These are phyloP conservation scores for Acleris laterana DNA, from an alignment of 2,888 invertebrate species.

Conservation along the genomic window DNA sequence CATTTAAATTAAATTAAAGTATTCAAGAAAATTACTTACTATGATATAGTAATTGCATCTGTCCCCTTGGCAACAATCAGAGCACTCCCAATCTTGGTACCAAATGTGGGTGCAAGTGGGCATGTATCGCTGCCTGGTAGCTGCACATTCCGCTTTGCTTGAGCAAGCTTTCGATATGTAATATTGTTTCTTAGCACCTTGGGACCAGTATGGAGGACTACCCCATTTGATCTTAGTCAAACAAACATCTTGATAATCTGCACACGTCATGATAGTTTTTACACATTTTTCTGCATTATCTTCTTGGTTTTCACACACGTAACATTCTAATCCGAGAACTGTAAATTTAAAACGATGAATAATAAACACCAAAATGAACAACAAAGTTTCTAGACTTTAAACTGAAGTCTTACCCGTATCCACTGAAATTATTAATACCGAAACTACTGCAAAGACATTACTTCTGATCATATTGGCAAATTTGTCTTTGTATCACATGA, in stretches of 20 bases:
- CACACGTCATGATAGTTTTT: constrained; percentile 95
- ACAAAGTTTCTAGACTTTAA: background rate
- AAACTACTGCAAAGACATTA: constrained; percentile 19
- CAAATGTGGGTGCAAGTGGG: constrained; percentile 94
- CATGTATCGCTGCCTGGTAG: constrained; percentile 88
- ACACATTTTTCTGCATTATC: constrained; percentile 96
- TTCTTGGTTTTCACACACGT: constrained; percentile 96
- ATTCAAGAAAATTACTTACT: constrained; percentile 86
- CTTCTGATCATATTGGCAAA: constrained; percentile 19
- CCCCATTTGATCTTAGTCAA: constrained; percentile 97
- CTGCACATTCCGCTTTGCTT: constrained; percentile 90
- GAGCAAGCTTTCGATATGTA: constrained; percentile 96
- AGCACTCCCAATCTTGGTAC: constrained; percentile 98
- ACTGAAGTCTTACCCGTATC: constrained; percentile 24
- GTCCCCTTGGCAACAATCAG: constrained; percentile 98
- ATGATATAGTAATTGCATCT: constrained; percentile 97
- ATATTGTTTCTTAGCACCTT: constrained; percentile 95
- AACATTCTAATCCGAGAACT: constrained; percentile 93
- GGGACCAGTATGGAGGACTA: constrained; percentile 97
- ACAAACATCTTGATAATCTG: constrained; percentile 93
- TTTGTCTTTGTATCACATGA: background rate
- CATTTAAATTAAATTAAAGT: background rate
- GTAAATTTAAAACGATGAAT: constrained; percentile 48
- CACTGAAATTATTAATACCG: constrained; percentile 20
- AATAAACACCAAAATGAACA: background rate